Percentiles rank a stretch among this genome's conserved stretches.
These are phyloP conservation scores for Dicerorhinus sumatrensis DNA, from an alignment of 2,113 vertebrate species.

Conservation along the genomic window DNA sequence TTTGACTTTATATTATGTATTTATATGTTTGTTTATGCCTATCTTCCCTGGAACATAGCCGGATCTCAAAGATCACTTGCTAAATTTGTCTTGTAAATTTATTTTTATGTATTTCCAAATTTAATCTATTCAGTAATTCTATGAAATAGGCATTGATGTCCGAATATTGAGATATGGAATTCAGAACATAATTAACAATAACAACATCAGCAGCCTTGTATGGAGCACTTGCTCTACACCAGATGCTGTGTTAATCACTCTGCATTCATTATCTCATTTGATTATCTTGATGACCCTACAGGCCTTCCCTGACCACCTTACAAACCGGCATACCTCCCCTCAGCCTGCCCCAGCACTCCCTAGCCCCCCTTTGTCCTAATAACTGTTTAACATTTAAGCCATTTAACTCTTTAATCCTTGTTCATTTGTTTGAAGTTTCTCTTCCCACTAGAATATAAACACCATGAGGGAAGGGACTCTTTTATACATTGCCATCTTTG, in stretches of 20 bases:
- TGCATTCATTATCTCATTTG: background rate
- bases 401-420: background rate
- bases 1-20: background rate
- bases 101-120: slow-evolving; percentile 51
- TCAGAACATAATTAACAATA: slow-evolving; percentile 62
- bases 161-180: slow-evolving; percentile 34
- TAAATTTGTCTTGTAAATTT: slow-evolving; percentile 35
- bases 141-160: slow-evolving; percentile 24
- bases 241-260: background rate
- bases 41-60: background rate
- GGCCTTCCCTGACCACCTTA: background rate
- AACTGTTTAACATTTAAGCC: background rate
- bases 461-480: background rate
- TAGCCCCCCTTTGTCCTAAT: accelerated
- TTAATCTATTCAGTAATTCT: slow-evolving; percentile 10
- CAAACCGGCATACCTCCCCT: background rate
- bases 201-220: slow-evolving; percentile 14
- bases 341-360: background rate
- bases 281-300: background rate
- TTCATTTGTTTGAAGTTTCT: background rate
- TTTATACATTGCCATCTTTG: background rate
- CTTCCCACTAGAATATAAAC: background rate
- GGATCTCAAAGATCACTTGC: background rate
- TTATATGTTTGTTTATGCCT: background rate
- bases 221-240: background rate